phyloP scores from a whole-genome alignment of 1,140 invertebrate genomes.

The Calosoma granatense region DNA sequence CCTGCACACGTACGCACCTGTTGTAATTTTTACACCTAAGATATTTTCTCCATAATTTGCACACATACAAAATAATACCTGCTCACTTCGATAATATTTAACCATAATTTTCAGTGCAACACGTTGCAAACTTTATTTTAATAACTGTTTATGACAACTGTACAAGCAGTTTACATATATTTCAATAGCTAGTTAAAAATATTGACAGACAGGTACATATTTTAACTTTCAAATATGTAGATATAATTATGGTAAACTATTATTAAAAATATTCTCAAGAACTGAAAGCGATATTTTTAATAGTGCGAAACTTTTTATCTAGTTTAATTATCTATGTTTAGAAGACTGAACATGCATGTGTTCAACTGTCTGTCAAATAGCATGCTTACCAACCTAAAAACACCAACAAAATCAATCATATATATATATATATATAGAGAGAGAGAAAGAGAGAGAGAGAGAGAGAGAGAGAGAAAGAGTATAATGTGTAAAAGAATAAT shows the following conservation, averaged over 20 bases:
- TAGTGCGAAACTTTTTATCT: background rate
- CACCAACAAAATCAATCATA: too few species aligned
- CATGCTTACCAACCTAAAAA: background rate
- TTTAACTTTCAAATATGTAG: too few species aligned
- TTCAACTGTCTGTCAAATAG: background rate
- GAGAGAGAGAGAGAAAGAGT: too few species aligned
- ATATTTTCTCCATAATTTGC: background rate
- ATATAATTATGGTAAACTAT: too few species aligned
- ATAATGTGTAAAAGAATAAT: background rate
- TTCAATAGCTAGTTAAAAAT: background rate
- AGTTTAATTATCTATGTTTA: background rate
- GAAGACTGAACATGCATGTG: background rate
- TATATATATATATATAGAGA: too few species aligned
- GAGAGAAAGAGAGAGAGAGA: too few species aligned
- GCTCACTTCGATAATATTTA: too few species aligned
- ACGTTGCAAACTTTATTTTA: background rate
- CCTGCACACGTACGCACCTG: background rate
- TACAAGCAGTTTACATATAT: background rate
- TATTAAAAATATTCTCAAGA: background rate
- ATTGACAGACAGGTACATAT: background rate
- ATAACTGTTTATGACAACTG: background rate
- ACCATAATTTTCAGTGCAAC: background rate
- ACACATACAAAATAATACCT: background rate
- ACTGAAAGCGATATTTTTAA: background rate
- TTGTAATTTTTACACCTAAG: background rate